Percentiles rank a stretch among this genome's conserved stretches.
Evolutionary conservation across 2,888 invertebrate species (phyloP).

Genomic region (Gymnosoma rotundatum): DNA sequence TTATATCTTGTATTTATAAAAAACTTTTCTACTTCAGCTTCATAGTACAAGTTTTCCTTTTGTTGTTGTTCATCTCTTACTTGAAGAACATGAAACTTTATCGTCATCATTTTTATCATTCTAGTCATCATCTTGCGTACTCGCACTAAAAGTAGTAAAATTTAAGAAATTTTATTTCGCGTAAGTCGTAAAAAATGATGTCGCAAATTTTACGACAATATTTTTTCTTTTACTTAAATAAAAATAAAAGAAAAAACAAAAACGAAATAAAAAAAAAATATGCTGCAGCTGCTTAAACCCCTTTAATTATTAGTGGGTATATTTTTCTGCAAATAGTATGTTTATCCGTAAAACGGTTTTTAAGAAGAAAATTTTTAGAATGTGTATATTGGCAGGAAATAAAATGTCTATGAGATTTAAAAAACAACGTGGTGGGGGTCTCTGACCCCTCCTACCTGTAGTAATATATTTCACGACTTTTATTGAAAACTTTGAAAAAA

Average conservation of each 20-base stretch:
- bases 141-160: slow-evolving; percentile 64
- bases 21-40: slow-evolving; percentile 22
- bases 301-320: slow-evolving; percentile 27
- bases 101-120: slow-evolving; percentile 23
- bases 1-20: slow-evolving; percentile 28
- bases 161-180: slow-evolving; percentile 69
- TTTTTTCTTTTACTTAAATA: slow-evolving; percentile 28
- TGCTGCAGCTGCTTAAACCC: slow-evolving; percentile 51
- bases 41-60: neutral
- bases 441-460: too few relatives aligned
- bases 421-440: neutral
- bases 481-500: too few relatives aligned
- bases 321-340: slow-evolving; percentile 6
- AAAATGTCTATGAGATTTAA: neutral
- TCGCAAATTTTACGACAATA: slow-evolving; percentile 67
- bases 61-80: neutral
- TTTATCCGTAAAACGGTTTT: neutral
- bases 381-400: too few relatives aligned
- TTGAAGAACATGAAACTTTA: slow-evolving; percentile 27
- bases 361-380: neutral
- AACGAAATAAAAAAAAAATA: neutral
- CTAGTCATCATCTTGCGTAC: slow-evolving; percentile 43
- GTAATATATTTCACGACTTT: too few relatives aligned
- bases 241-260: slow-evolving; percentile 14
- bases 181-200: slow-evolving; percentile 68